Evolutionary conservation across 2,113 vertebrate genomes (phyloP).

Genomic region (Isurus oxyrinchus): DNA sequence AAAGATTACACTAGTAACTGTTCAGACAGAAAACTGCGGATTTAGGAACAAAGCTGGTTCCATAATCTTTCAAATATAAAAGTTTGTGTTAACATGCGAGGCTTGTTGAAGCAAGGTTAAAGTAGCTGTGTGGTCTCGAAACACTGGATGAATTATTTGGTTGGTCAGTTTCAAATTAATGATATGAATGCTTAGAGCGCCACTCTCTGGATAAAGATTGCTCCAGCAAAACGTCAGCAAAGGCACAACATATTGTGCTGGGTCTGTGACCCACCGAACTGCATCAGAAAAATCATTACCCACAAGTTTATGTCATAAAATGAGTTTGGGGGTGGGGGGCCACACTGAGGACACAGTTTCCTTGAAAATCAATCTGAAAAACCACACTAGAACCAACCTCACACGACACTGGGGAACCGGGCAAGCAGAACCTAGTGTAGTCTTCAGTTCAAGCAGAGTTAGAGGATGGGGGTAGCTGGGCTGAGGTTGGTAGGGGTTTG

Average conservation of each 20-base stretch:
- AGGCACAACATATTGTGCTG: neutral
- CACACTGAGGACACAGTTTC: neutral
- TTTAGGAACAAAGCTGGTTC: neutral
- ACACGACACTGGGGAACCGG: neutral
- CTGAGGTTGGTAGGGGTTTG: no score
- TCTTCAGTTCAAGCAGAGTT: no score
- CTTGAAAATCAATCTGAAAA: neutral
- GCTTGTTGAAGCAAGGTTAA: neutral
- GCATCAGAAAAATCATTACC: no score
- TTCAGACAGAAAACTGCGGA: neutral
- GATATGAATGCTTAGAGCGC: constrained; percentile 1
- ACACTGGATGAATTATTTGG: neutral
- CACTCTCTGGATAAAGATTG: neutral
- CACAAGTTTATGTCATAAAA: neutral
- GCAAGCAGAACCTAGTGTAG: neutral
- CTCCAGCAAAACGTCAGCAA: neutral
- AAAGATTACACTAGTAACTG: neutral
- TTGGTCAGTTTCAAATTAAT: neutral
- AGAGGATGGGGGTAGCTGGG: no score
- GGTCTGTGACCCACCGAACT: neutral
- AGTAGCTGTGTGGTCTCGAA: neutral
- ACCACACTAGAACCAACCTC: neutral
- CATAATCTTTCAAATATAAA: neutral
- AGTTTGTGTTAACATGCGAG: neutral
- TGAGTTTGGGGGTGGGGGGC: neutral